Base-by-base conservation (phyloP, 2,888 invertebrate genomes). In the Trachelus stipa region DNA sequence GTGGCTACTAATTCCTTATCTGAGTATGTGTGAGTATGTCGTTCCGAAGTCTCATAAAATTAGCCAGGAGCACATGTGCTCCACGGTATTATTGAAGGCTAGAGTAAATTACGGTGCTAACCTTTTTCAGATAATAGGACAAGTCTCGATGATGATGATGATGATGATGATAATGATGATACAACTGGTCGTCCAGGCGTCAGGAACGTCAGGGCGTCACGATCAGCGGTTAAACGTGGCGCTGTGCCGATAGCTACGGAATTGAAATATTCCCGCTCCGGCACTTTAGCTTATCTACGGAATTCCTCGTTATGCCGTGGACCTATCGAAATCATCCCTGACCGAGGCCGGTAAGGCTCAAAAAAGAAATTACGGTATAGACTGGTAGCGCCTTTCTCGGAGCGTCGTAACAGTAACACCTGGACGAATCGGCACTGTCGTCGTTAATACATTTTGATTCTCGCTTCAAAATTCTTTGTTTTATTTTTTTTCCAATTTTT, bases 211-310 rank as follows among this genome's bases (percentile, higher is more conserved):
- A 23, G 56, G 56, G 23, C 56, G 56, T 56, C 56, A 9, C 23
- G 23, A 56, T 56, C 56, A 23, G 23, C 56, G 56, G 15, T 56
- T 56, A 56, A 56, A 56, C 56, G 56, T 56, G 56, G 9, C 56
- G 56, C 56, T 23, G 56, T 2, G 56, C 23, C 56, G 56, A 56
- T 56, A 56, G 23, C 56, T 56, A 81, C 75, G 77, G 79, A 82
- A 85, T 85, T 86, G 85, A 85, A 85, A 85, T 85, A 85, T 85
- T 84, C 56, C 56, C 23, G 23, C 56, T 56, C 79, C 80, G 81
- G 80, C 85, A 81, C 82, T 85, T 80, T 76, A 78, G 80, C 79
- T 85, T 86, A 85, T 85, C 86, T 85, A 79, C 82, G 83, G 85
- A 86, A 85, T 85, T 85, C 83, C 80, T 85, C 83, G 82, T 86